Base-by-base conservation (phyloP, 2,113 vertebrate species). In the Emydura subglobosa region DNA sequence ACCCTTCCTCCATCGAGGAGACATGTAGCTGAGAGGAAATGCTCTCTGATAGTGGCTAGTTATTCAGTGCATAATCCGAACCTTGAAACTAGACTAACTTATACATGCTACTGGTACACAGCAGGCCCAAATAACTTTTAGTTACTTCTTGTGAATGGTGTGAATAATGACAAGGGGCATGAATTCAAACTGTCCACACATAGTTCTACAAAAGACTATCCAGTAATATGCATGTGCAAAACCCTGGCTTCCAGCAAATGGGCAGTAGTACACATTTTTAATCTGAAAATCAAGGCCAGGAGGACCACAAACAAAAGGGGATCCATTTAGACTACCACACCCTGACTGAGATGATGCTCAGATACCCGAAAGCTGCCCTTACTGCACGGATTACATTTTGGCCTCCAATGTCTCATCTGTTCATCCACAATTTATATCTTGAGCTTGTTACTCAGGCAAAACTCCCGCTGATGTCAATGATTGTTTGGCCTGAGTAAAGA, bases 41-140 rank as follows among this genome's bases (percentile, higher is more conserved):
- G 39, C 22, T 16, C 24, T 78, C 74, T 14, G 42, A 29, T 68
- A 14, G 65, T 27, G 22, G 29, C 9, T 3, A 11, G 42, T 76
- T 74, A 21, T n/a, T 87, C 74, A 83, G 49, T 16, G 31, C 24
- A 4, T 89, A 86, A 85, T 4, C 54, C n/a, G 76, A 90, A 42
- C 19, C 16, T 39, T 72, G 44, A 92, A 91, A 61, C 0, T 0
- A 88, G 14, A 9, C 9, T n/a, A 79, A 87, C 78, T 0, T 1
- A 27, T 27, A 2, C 0, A 0, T 50, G 61, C 51, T 86, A n/a
- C 27, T 61, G 85, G 49, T 50, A 31, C 61, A 31, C 0, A 0
- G 31, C 86, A 83, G 1, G 1, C 57, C 57, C 86, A 79, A 24
- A 79, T 25, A 72, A 59, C 83, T 39, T 42, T 0, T 0, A 0